These are phyloP conservation scores for Catharus minimus DNA, from an alignment of 2,113 vertebrate genomes.

Conservation along the genomic window DNA sequence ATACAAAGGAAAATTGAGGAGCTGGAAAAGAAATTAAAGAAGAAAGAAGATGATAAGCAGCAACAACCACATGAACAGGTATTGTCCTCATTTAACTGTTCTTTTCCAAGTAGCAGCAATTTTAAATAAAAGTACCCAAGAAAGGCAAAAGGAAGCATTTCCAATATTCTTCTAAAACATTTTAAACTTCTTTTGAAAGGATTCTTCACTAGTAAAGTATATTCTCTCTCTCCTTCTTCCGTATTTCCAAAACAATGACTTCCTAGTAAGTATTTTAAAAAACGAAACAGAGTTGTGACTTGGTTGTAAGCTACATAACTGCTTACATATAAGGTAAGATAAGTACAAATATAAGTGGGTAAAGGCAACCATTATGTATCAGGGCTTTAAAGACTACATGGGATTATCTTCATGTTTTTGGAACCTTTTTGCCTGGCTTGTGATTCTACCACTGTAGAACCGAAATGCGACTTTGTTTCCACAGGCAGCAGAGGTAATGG, in stretches of 20 bases:
- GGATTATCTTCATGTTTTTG: neutral
- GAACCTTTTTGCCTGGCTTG: neutral
- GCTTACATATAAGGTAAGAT: neutral
- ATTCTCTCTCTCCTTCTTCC: neutral
- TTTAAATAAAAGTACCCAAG: neutral
- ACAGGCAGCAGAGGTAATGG: conserved; percentile 29
- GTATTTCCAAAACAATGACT: neutral
- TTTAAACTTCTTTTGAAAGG: neutral
- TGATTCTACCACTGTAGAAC: neutral
- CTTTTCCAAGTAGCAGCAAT: neutral
- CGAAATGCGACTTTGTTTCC: neutral
- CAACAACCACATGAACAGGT: conserved; percentile 52
- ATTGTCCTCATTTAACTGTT: neutral
- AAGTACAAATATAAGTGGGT: neutral
- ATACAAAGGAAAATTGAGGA: conserved; percentile 77
- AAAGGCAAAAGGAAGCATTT: neutral
- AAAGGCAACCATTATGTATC: neutral
- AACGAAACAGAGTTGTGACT: neutral
- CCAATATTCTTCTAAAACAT: neutral
- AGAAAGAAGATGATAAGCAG: conserved; percentile 41
- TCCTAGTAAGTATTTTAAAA: neutral
- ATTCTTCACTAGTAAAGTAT: neutral
- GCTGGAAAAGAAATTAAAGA: conserved; percentile 74
- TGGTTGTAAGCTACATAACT: neutral
- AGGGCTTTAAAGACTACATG: neutral